Evolutionary conservation across 2,113 vertebrate genomes (phyloP).

Genomic region (Panurus biarmicus): DNA sequence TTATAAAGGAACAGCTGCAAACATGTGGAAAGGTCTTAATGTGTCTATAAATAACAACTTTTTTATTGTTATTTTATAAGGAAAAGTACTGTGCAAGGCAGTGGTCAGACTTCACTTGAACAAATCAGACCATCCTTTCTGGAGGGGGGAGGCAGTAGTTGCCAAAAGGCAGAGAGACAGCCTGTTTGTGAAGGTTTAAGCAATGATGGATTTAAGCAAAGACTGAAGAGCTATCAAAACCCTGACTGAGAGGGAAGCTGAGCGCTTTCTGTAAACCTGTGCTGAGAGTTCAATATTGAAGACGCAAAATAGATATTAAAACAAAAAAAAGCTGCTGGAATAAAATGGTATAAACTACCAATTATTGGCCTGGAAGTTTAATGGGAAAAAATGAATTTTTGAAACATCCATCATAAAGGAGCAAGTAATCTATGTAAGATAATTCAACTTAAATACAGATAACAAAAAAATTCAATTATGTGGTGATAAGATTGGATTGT

Average conservation of each 20-base stretch:
- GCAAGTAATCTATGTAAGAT: not conserved
- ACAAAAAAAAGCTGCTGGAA: not conserved
- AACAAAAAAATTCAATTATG: not conserved
- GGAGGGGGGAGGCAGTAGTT: not conserved
- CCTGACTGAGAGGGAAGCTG: not conserved
- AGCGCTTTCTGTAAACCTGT: not conserved
- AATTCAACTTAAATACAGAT: not conserved
- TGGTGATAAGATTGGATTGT: not conserved
- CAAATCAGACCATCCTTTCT: not conserved
- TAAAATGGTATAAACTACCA: not conserved
- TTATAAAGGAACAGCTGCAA: not conserved
- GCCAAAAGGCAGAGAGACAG: not conserved
- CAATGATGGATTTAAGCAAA: not conserved
- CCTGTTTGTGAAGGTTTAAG: not conserved
- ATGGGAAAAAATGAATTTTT: not conserved
- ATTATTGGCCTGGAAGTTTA: not conserved
- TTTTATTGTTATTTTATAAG: not conserved
- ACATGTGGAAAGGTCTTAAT: not conserved
- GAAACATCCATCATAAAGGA: not conserved
- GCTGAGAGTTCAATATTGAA: not conserved
- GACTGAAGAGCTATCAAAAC: not conserved
- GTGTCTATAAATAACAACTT: not conserved
- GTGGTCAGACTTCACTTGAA: not conserved
- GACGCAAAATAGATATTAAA: not conserved
- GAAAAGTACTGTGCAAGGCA: not conserved